Conservation (phyloP, 2,797 vertebrate species). For the Artibeus lituratus region DNA sequence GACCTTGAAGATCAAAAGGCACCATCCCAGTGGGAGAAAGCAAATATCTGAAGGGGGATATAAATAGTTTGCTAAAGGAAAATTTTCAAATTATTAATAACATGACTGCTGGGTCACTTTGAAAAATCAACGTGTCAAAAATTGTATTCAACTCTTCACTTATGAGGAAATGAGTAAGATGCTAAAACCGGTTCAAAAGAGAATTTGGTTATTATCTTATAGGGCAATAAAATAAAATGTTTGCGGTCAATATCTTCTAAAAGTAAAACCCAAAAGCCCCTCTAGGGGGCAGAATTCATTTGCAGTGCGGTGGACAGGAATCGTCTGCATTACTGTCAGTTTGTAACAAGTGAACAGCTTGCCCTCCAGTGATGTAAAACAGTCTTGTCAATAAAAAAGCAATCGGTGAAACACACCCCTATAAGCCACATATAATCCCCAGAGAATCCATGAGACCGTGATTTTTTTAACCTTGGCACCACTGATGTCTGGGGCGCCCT, state of each 20-base stretch:
- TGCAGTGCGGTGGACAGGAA: neutral
- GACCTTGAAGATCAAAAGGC: neutral
- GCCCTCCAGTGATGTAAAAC: neutral
- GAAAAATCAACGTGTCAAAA: neutral
- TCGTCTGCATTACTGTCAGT: neutral
- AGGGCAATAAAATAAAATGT: neutral
- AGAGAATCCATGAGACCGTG: neutral
- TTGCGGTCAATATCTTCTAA: neutral
- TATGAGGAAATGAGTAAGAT: neutral
- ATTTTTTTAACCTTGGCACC: neutral
- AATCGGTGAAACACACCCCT: neutral
- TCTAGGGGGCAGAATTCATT: neutral
- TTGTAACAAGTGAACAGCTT: neutral
- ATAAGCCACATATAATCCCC: neutral
- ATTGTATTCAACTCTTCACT: neutral
- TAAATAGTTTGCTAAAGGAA: neutral
- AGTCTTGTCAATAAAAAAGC: neutral
- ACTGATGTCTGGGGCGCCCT: neutral
- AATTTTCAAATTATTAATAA: constrained; percentile 15
- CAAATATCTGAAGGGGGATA: neutral
- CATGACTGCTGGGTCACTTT: neutral
- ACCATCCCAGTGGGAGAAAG: neutral
- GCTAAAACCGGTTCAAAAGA: neutral
- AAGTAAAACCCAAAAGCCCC: neutral
- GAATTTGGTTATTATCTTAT: neutral